Percentiles rank a stretch among this genome's conserved stretches.
phyloP scores from a whole-genome alignment of 2,888 invertebrate genomes.

The Parochlus steinenii region DNA sequence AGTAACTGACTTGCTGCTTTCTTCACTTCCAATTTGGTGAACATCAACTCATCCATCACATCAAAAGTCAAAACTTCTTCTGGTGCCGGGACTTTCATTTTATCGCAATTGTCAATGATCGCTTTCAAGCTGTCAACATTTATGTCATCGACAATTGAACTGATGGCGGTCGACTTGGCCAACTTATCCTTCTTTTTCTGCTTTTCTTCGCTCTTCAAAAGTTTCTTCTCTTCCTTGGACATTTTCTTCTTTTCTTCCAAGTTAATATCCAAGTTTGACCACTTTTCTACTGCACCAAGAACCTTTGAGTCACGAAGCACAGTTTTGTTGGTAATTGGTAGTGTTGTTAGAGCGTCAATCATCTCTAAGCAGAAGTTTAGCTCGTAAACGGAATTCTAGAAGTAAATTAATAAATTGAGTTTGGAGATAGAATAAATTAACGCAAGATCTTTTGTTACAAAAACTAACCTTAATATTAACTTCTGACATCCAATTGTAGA shows the following conservation, averaged over 20 bases:
- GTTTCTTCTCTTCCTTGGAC: conserved; percentile 18
- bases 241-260: conserved; percentile 23
- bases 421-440: too few relatives aligned
- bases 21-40: conserved; percentile 13
- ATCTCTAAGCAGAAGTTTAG: conserved; percentile 42
- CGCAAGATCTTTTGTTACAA: conserved; percentile 12
- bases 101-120: conserved; percentile 7
- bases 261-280: conserved; percentile 40
- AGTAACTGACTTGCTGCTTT: conserved; percentile 19
- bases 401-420: neutral
- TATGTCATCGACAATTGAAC: conserved; percentile 14
- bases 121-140: conserved; percentile 6
- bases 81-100: neutral
- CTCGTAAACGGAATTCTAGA: conserved; percentile 19
- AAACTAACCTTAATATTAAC: too few relatives aligned
- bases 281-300: conserved; percentile 65
- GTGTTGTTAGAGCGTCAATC: conserved; percentile 60
- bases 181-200: conserved; percentile 15
- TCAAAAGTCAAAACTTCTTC: conserved; percentile 6
- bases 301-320: conserved; percentile 87
- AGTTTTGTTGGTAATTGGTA: conserved; percentile 88
- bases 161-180: conserved; percentile 6
- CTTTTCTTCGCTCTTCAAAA: conserved; percentile 23
- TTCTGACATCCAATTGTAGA: conserved; percentile 88
- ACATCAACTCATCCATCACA: conserved; percentile 2